phyloP scores from a whole-genome alignment of 2,113 vertebrate genomes.

The Sinocyclocheilus maitianheensis region DNA sequence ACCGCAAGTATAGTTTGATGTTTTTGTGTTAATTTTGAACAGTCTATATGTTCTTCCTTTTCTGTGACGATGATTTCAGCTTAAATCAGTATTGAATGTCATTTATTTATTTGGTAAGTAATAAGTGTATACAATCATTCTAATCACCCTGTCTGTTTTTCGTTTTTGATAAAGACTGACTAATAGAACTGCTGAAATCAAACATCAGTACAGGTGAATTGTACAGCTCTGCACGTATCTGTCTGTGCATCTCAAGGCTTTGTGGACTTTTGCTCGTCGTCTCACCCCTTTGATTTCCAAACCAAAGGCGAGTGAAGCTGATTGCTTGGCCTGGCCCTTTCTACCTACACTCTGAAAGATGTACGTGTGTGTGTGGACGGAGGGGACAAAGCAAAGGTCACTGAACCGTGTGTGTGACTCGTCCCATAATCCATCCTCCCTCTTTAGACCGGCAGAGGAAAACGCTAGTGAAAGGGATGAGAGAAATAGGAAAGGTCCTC shows the following conservation, averaged over 20 bases:
- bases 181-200: not conserved
- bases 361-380: not conserved
- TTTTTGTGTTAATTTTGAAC: not conserved
- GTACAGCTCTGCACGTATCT: not conserved
- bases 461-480: not conserved
- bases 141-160: not conserved
- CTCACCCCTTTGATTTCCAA: not conserved
- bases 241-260: not conserved
- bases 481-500: slow-evolving; percentile 5
- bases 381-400: slow-evolving; percentile 42
- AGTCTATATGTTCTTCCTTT: not conserved
- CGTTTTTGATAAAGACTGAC: not conserved
- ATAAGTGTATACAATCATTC: not conserved
- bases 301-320: slow-evolving; percentile 25
- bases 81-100: not conserved
- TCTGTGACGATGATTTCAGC: not conserved
- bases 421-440: slow-evolving; percentile 32
- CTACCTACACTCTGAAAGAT: slow-evolving; percentile 39
- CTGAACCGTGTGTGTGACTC: not conserved
- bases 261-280: not conserved
- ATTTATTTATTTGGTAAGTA: not conserved
- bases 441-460: slow-evolving; percentile 52
- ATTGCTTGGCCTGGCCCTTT: slow-evolving; percentile 35
- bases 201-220: not conserved
- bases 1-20: not conserved